Conservation (phyloP, 2,797 vertebrate genomes). For the Acropternis orthonyx region DNA sequence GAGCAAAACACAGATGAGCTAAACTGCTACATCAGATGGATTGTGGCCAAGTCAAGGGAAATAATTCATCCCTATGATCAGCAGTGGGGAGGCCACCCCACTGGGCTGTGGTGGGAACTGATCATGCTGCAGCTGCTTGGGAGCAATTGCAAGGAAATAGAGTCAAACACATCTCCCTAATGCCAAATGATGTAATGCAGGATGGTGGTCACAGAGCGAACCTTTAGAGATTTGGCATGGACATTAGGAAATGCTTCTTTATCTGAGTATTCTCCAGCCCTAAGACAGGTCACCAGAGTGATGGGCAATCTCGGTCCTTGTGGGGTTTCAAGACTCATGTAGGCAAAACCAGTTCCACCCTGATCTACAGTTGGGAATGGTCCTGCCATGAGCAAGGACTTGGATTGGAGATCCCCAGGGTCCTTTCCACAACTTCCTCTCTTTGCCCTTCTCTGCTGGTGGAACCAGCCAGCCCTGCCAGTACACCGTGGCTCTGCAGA, state of each 20-base stretch:
- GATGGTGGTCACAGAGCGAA: neutral
- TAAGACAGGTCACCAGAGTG: neutral
- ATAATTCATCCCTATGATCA: neutral
- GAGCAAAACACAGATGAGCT: neutral
- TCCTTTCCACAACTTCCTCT: neutral
- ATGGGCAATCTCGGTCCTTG: neutral
- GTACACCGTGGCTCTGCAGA: neutral
- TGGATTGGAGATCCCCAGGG: neutral
- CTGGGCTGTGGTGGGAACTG: neutral
- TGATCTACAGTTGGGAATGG: neutral
- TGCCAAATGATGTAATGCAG: neutral
- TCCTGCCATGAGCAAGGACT: neutral
- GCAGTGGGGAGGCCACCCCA: neutral
- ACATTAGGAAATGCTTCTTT: neutral
- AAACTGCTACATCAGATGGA: neutral
- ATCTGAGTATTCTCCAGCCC: neutral
- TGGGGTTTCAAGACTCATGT: neutral
- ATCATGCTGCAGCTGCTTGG: neutral
- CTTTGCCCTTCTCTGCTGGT: neutral
- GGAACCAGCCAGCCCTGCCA: neutral
- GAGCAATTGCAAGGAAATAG: neutral
- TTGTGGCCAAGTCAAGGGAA: neutral
- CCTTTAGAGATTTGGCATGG: neutral
- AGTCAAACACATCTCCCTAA: neutral
- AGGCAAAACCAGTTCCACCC: neutral